These are phyloP conservation scores for Parelbella ahira DNA, from an alignment of 2,888 invertebrate genomes.

Conservation along the genomic window DNA sequence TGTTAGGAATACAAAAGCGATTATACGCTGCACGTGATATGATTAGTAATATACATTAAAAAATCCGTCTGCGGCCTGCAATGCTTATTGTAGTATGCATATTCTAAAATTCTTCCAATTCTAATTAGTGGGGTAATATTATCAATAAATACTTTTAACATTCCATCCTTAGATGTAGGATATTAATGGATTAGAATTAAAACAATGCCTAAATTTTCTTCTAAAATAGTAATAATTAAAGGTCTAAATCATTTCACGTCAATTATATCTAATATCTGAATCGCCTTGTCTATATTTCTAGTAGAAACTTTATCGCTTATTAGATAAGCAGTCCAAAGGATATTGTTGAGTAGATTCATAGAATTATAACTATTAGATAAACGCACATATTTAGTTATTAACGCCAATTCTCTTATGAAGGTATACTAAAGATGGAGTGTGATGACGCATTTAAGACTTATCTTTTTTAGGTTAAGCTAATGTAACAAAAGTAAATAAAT, in stretches of 20 bases:
- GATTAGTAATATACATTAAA: neutral
- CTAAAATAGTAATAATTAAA: conserved; percentile 7
- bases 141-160: conserved; percentile 10
- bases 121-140: conserved; percentile 8
- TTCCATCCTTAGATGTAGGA: conserved; percentile 21
- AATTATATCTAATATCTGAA: conserved; percentile 20
- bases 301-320: conserved; percentile 19
- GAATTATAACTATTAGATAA: conserved; percentile 3
- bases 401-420: conserved; percentile 10
- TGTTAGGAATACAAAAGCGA: conserved; percentile 47
- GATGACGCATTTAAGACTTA: conserved; percentile 11
- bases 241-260: conserved; percentile 13
- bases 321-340: conserved; percentile 20
- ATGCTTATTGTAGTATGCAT: conserved; percentile 8
- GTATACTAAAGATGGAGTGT: neutral
- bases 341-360: conserved; percentile 3
- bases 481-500: too few relatives aligned
- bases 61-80: conserved; percentile 16
- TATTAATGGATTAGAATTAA: conserved; percentile 1
- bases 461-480: too few relatives aligned
- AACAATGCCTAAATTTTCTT: conserved; percentile 12
- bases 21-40: conserved; percentile 18
- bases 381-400: conserved; percentile 14
- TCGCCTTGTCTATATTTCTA: conserved; percentile 28
- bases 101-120: conserved; percentile 13